These are phyloP conservation scores for Dryadula phaetusa DNA, from an alignment of 2,888 invertebrate species.

Conservation along the genomic window DNA sequence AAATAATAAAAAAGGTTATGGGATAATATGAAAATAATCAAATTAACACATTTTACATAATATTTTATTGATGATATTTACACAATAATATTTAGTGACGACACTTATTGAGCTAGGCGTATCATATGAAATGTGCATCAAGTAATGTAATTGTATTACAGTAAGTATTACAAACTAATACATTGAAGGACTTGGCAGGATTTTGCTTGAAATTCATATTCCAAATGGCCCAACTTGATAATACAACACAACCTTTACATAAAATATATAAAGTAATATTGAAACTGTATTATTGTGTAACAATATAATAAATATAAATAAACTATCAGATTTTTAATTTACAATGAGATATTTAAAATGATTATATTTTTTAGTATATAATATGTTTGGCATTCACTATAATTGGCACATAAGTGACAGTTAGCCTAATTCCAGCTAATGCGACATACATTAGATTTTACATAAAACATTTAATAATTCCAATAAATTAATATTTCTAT, in stretches of 20 bases:
- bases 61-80: conserved; percentile 84
- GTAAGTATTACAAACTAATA: conserved; percentile 60
- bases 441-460: conserved; percentile 50
- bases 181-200: conserved; percentile 76
- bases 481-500: conserved; percentile 53
- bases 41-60: conserved; percentile 81
- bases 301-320: conserved; percentile 51
- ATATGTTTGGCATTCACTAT: conserved; percentile 67
- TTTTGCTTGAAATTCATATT: conserved; percentile 77
- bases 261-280: conserved; percentile 60
- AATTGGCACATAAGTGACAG: conserved; percentile 67
- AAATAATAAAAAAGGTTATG: no score
- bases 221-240: conserved; percentile 59
- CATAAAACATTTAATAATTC: conserved; percentile 51
- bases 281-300: conserved; percentile 46
- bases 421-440: conserved; percentile 56
- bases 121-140: conserved; percentile 82
- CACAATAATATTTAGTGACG: conserved; percentile 80
- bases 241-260: conserved; percentile 65
- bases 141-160: conserved; percentile 79
- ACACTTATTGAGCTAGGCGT: conserved; percentile 83
- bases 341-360: conserved; percentile 40
- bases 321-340: conserved; percentile 38
- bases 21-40: conserved; percentile 49
- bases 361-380: conserved; percentile 43